These are phyloP conservation scores for Hypotaenidia philippensis DNA, from an alignment of 2,797 vertebrate species.

Conservation along the genomic window DNA sequence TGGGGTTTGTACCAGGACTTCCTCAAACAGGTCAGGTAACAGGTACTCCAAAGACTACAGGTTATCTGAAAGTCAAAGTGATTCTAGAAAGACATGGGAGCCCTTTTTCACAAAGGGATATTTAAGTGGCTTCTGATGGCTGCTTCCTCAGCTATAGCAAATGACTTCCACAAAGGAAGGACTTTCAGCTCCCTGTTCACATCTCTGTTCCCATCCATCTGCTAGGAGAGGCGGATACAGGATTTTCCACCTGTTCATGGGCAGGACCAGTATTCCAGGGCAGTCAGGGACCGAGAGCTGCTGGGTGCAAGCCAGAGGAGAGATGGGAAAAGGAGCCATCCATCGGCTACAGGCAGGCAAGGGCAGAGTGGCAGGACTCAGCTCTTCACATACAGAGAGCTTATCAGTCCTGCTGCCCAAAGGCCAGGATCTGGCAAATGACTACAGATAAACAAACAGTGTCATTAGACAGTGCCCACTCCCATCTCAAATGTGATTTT, in stretches of 20 bases:
- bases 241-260: background rate
- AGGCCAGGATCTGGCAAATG: background rate
- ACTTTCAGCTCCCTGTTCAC: background rate
- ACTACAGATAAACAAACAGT: background rate
- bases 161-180: background rate
- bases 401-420: background rate
- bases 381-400: background rate
- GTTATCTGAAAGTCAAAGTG: background rate
- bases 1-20: background rate
- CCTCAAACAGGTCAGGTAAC: background rate
- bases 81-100: background rate
- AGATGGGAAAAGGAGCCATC: background rate
- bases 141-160: background rate
- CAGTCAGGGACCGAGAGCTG: background rate
- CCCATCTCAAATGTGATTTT: rapidly evolving
- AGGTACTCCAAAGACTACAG: background rate
- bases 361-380: background rate
- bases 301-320: rapidly evolving
- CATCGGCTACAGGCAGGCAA: background rate
- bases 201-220: background rate
- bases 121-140: background rate
- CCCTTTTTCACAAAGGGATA: background rate
- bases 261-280: background rate
- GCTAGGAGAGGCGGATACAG: background rate
- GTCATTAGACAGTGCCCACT: background rate